Base-by-base conservation (phyloP, 2,797 vertebrate genomes). In the Alouatta caraya region DNA sequence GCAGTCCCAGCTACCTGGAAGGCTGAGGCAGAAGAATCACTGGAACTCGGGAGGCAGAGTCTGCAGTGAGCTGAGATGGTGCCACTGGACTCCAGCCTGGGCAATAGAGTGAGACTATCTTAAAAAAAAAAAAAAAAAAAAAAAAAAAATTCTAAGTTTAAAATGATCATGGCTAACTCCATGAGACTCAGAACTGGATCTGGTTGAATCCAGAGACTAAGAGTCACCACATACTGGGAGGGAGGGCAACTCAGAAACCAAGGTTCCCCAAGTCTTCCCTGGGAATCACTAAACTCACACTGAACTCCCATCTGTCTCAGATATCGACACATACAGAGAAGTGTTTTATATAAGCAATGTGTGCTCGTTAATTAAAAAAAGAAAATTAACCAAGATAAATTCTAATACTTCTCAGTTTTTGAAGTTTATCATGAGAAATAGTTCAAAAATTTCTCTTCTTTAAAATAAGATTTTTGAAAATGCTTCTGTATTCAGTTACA, bases 391-490 rank as follows among this genome's bases (percentile, higher is more conserved):
- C 67, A 76, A 78, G 19, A 26, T 37, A 90, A 93, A 57, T 48
- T 84, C 70, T 79, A 80, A 44, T 33, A 46, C 8, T 46, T 82
- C 72, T 96, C 61, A 55, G 14, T 92, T 33, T 85, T 70, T 44
- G 12, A 76, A 30, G 73, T 42, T 92, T 22, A 87, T 55, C 67
- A 85, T 85, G 39, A 67, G 52, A 95, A 93, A 30, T 70, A 50
- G 48, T 37, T 96, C 67, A 48, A 59, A 87, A 93, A 78, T 52
- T 70, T 42, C 42, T 59, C 30, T 2, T 72, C 30, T 15, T 39
- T 92, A 93, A 95, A 94, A 55, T 83, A 75, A 26, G 3, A 93
- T 78, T 94, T 90, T 50, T 30, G 28, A 83, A 97, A 96, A 84
- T 48, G 21, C 30, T 59, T 59, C 57, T n/a, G 6, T 33, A 46